Percentiles rank a stretch among this genome's conserved stretches.
These are phyloP conservation scores for Fregetta grallaria DNA, from an alignment of 2,113 vertebrate genomes.

Conservation along the genomic window DNA sequence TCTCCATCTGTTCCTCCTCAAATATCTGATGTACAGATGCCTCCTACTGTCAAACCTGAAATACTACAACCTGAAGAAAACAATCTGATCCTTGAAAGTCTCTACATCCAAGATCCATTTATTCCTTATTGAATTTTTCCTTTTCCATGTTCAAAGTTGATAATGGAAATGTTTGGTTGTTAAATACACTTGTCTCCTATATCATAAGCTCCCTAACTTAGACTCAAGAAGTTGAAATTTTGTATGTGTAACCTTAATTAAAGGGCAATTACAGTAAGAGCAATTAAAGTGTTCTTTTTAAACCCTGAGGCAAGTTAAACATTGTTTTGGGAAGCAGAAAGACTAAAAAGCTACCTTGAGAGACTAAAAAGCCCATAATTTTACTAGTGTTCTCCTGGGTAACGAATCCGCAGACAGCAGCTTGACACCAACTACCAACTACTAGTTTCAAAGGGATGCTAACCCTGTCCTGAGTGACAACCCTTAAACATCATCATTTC, in stretches of 20 bases:
- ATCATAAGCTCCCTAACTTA: neutral
- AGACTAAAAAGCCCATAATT: neutral
- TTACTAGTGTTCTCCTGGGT: neutral
- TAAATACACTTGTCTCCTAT: neutral
- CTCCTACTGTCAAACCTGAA: slow-evolving; percentile 59
- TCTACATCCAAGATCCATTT: neutral
- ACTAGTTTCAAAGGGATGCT: neutral
- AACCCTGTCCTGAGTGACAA: neutral
- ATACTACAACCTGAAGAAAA: slow-evolving; percentile 1
- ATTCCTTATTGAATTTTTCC: neutral
- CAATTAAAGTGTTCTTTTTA: neutral
- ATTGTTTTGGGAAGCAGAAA: neutral
- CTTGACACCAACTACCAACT: neutral
- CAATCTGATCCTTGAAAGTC: neutral
- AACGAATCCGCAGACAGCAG: neutral
- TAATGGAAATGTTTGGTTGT: neutral
- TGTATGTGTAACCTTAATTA: neutral
- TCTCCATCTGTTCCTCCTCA: neutral
- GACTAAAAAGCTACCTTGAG: neutral
- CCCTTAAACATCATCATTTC: neutral
- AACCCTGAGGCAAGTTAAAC: neutral
- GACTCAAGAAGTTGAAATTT: neutral
- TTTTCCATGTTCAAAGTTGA: neutral
- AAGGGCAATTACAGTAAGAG: neutral
- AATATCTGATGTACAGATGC: slow-evolving; percentile 22